phyloP scores from a whole-genome alignment of 2,113 vertebrate species.

The Muntiacus reevesi region DNA sequence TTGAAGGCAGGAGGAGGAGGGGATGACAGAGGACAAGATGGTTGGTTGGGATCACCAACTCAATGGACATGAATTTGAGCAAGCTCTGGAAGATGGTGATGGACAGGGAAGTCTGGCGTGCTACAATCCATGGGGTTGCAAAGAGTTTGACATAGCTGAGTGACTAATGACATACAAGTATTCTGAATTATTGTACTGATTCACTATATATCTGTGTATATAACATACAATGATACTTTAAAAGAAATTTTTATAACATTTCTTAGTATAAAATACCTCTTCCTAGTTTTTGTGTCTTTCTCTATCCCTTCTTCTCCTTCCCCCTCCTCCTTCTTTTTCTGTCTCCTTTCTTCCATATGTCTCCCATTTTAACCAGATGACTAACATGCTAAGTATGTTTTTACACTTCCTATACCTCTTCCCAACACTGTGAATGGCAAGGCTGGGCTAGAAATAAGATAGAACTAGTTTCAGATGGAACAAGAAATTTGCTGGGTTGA shows the following conservation, averaged over 20 bases:
- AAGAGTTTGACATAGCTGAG: background rate
- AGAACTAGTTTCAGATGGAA: background rate
- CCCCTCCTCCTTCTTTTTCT: background rate
- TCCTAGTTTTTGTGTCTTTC: background rate
- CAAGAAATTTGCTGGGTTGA: background rate
- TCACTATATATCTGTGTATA: background rate
- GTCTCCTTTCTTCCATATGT: background rate
- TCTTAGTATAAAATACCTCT: background rate
- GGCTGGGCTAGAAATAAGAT: background rate
- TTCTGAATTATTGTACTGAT: background rate
- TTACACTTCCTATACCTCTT: background rate
- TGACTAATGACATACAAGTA: background rate
- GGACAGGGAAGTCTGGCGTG: accelerated
- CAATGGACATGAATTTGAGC: background rate
- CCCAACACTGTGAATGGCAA: background rate
- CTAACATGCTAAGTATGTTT: background rate
- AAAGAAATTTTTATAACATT: background rate
- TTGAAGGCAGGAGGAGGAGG: background rate
- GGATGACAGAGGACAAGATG: background rate
- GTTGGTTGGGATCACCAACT: background rate
- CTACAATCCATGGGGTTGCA: background rate
- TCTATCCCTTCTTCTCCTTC: background rate
- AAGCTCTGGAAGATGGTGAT: background rate
- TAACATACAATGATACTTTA: background rate
- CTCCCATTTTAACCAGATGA: background rate